A percentile compares a stretch with the other conserved stretches of the same genome.
Evolutionary conservation across 2,113 vertebrate species (phyloP).

Genomic region (Elephas maximus): DNA sequence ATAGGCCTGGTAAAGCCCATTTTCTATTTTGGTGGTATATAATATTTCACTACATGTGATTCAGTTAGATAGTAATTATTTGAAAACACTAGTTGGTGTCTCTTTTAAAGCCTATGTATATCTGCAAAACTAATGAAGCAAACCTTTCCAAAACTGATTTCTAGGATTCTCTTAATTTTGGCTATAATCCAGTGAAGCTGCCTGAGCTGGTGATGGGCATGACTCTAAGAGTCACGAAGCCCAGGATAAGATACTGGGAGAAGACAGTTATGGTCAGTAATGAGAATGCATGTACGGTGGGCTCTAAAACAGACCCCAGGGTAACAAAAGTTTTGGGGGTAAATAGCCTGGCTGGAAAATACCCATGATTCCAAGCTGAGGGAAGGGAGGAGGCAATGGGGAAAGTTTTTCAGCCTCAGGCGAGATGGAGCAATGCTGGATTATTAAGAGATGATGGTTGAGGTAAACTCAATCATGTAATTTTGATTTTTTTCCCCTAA

Average conservation of each 20-base stretch:
- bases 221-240: neutral
- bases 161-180: neutral
- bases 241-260: neutral
- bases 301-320: neutral
- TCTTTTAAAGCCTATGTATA: neutral
- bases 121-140: constrained; percentile 1
- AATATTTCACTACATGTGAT: neutral
- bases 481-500: neutral
- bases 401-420: neutral
- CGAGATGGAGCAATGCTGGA: neutral
- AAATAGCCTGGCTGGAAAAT: neutral
- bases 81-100: neutral
- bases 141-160: neutral
- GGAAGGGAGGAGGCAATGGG: accelerated
- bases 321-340: neutral
- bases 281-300: neutral
- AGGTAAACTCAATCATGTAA: neutral
- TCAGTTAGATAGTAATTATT: constrained; percentile 57
- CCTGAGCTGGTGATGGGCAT: neutral
- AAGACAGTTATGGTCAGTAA: neutral
- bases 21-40: neutral
- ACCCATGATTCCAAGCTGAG: neutral
- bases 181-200: neutral
- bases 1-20: neutral
- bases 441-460: neutral